Evolutionary conservation across 2,888 invertebrate genomes (phyloP).

Genomic region (Periphyllus acericola): DNA sequence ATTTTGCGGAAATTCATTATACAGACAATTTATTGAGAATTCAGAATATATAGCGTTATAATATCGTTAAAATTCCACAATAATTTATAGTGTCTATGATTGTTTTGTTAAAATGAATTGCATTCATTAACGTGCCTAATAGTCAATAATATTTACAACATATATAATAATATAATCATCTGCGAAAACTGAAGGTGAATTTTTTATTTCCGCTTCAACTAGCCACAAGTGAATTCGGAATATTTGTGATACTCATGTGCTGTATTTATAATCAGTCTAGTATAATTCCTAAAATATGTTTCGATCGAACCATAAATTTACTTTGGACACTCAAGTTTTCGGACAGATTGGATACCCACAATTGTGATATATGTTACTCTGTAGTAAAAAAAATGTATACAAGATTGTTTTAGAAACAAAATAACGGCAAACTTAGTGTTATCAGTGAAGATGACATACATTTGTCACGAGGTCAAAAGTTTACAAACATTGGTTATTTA

Average conservation of each 20-base stretch:
- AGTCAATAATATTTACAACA: too few species aligned
- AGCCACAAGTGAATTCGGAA: too few species aligned
- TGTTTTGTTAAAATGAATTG: too few species aligned
- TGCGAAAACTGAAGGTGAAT: background rate
- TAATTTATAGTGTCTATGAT: too few species aligned
- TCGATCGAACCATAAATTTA: background rate
- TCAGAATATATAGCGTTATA: too few species aligned
- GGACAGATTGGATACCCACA: background rate
- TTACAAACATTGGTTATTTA: conserved; percentile 41
- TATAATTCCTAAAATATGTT: background rate
- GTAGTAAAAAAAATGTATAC: background rate
- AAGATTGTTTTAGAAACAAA: conserved; percentile 33
- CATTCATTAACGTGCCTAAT: too few species aligned
- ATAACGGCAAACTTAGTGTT: conserved; percentile 34
- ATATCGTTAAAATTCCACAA: too few species aligned
- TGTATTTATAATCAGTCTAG: background rate
- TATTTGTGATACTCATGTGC: too few species aligned
- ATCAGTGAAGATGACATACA: conserved; percentile 45
- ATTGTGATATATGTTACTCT: background rate
- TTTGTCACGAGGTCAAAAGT: conserved; percentile 55
- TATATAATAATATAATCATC: too few species aligned
- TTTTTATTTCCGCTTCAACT: background rate
- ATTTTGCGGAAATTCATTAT: too few species aligned
- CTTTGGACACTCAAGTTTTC: background rate
- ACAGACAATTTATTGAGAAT: too few species aligned